These are phyloP conservation scores for Barbus barbus DNA, from an alignment of 2,113 vertebrate genomes.

Conservation along the genomic window DNA sequence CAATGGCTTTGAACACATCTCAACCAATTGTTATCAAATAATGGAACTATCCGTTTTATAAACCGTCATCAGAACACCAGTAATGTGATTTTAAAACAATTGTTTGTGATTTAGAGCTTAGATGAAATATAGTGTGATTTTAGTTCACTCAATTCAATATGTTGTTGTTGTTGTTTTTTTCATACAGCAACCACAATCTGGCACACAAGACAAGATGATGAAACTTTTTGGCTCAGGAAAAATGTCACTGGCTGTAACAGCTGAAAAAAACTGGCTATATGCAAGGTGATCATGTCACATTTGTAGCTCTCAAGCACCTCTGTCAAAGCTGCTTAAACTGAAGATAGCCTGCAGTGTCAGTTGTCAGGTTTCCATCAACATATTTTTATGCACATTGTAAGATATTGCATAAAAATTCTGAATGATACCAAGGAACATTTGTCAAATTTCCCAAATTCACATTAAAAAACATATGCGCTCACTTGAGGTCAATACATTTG, in stretches of 20 bases:
- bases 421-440: no score
- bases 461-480: no score
- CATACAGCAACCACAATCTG: constrained; percentile 60
- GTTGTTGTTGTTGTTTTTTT: neutral
- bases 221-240: constrained; percentile 69
- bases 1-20: no score
- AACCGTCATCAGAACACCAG: neutral
- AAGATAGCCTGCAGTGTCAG: neutral
- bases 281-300: constrained; percentile 61
- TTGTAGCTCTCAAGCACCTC: neutral
- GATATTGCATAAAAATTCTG: neutral
- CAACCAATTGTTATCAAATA: no score
- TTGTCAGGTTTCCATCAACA: neutral
- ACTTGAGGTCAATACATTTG: no score
- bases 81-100: neutral
- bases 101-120: neutral
- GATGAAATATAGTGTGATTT: neutral
- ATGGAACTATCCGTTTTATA: no score
- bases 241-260: constrained; percentile 58
- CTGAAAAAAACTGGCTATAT: constrained; percentile 62
- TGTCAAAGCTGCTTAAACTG: neutral
- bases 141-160: neutral
- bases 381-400: neutral
- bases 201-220: constrained; percentile 63
- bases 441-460: no score